Evolutionary conservation across 2,113 vertebrate species (phyloP).

Genomic region (Regulus satrapa): DNA sequence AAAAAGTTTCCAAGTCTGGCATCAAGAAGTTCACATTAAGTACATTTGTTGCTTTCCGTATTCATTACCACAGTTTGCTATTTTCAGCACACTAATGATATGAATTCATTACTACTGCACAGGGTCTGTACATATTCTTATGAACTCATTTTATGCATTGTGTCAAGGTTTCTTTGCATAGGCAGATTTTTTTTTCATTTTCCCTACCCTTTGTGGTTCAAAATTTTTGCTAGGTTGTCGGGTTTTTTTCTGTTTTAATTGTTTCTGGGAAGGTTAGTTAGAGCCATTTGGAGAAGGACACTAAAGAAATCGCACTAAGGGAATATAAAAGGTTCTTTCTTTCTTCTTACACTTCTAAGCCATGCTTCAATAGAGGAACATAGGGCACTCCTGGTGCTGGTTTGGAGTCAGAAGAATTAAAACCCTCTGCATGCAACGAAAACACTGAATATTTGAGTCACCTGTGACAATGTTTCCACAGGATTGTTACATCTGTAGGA

Average conservation of each 20-base stretch:
- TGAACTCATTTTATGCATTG: neutral
- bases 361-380: neutral
- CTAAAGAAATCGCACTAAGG: neutral
- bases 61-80: neutral
- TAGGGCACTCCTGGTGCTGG: accelerated
- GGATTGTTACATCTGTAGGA: neutral
- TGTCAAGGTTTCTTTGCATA: neutral
- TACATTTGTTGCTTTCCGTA: neutral
- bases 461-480: neutral
- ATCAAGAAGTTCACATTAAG: neutral
- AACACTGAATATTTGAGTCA: neutral
- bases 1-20: neutral
- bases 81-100: neutral
- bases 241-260: constrained; percentile 11
- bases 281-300: neutral
- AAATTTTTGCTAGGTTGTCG: neutral
- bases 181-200: neutral
- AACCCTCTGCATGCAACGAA: neutral
- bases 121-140: neutral
- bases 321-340: neutral
- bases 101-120: neutral
- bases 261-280: neutral
- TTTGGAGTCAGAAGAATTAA: neutral
- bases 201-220: neutral
- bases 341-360: neutral